Evolutionary conservation across 2,797 vertebrate species (phyloP), one percentile per base, ranked within the genome.

Genomic region (Tadarida brasiliensis): DNA sequence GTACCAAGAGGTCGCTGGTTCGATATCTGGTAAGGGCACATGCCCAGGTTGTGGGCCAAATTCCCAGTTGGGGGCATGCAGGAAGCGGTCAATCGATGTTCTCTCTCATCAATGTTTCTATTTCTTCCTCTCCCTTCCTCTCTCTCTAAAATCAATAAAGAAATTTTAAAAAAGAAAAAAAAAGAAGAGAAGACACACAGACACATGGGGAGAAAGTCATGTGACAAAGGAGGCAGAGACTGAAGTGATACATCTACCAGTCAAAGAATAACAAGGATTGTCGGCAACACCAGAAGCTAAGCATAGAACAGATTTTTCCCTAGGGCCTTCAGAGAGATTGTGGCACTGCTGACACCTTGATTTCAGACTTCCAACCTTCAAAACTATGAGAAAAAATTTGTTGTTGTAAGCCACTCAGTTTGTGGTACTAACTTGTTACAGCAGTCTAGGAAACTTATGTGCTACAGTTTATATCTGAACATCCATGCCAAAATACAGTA

Each of bases 351-450:
- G 47, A 56, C 63, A 65, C 47, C 47, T 39, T 71, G 26, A 67
- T 61, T 87, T 88, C 73, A 68, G 22, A 87, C 30, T 49, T 76
- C 54, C 26, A 61, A 39, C 10, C 71, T 94, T n/a, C 39, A 30
- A 68, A 85, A 91, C 71, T 35, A 47, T 17, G 49, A 91, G n/a
- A 93, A 90, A 47, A 47, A 51, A 51, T 61, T 84, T 81, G 71
- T n/a, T 28, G 3, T 8, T 81, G 54, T 39, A 49, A 67, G 74
- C 59, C 30, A 26, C 49, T 12, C 14, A 65, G 54, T 51, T 78
- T 35, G 5, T n/a, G 67, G 87, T 54, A 65, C 85, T 68, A 68
- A 68, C 65, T 77, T 76, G 61, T 76, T 81, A 80, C 0, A 73
- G 74, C 14, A 33, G 17, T 11, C 33, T 67, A 33, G 56, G 59